Evolutionary conservation across 2,888 invertebrate species (phyloP).

Genomic region (Drosophila sordidula): DNA sequence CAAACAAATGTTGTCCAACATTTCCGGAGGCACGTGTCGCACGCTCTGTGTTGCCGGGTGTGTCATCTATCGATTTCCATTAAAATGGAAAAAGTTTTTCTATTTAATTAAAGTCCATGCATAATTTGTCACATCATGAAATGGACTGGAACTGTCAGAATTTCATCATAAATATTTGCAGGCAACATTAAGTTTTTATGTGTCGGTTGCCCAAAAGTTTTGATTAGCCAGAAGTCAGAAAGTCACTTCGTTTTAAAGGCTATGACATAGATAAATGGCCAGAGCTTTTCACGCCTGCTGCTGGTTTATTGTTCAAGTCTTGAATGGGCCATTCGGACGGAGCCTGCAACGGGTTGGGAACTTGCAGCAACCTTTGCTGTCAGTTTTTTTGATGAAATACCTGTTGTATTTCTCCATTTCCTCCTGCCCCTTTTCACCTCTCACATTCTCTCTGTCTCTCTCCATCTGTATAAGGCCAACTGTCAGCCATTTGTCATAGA

Average conservation of each 20-base stretch:
- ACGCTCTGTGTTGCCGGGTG: conserved; percentile 16
- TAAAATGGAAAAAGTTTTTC: conserved; percentile 18
- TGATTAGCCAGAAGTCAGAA: conserved; percentile 31
- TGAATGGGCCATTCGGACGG: conserved; percentile 13
- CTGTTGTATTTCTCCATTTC: conserved; percentile 18
- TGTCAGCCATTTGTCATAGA: conserved; percentile 58
- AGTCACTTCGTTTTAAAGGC: conserved; percentile 2
- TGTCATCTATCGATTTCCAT: conserved; percentile 51
- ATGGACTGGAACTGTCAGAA: conserved; percentile 29
- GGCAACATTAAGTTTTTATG: conserved; percentile 31
- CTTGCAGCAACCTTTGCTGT: conserved; percentile 32
- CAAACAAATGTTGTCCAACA: conserved; percentile 44
- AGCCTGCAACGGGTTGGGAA: conserved; percentile 17
- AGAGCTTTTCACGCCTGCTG: conserved; percentile 38
- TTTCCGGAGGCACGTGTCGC: conserved; percentile 25
- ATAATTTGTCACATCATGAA: conserved; percentile 36
- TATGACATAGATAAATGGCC: conserved; percentile 48
- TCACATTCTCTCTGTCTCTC: background rate
- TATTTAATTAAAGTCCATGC: conserved; percentile 50
- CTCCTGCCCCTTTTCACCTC: background rate
- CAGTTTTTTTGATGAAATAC: conserved; percentile 36
- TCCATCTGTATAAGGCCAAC: conserved; percentile 29
- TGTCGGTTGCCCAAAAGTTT: conserved; percentile 33
- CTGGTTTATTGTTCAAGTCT: conserved; percentile 21
- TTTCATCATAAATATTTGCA: conserved; percentile 15